A percentile compares a stretch with the other conserved stretches of the same genome.
These are phyloP conservation scores for Cabera pusaria DNA, from an alignment of 2,888 invertebrate species.

Conservation along the genomic window DNA sequence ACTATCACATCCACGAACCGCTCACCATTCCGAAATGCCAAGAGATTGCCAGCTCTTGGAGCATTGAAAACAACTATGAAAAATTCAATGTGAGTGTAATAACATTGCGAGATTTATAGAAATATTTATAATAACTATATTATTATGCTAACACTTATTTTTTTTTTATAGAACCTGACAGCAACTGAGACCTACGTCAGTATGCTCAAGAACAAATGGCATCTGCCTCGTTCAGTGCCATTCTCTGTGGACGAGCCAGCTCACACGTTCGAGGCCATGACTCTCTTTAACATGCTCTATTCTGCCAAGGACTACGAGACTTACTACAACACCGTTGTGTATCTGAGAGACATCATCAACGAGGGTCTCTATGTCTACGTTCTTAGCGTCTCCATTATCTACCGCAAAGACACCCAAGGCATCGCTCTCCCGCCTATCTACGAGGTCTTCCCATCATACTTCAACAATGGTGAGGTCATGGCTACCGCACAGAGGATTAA, in stretches of 20 bases:
- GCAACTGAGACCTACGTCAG: slow-evolving; percentile 81
- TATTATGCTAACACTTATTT: neutral
- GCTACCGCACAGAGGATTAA: slow-evolving; percentile 85
- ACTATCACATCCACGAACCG: slow-evolving; percentile 83
- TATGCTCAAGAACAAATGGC: slow-evolving; percentile 74
- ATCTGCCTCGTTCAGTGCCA: slow-evolving; percentile 82
- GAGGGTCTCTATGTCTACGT: slow-evolving; percentile 88
- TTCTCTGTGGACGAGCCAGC: slow-evolving; percentile 81
- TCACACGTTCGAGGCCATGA: slow-evolving; percentile 85
- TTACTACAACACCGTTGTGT: slow-evolving; percentile 87
- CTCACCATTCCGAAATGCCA: slow-evolving; percentile 76
- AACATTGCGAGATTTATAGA: too few relatives aligned
- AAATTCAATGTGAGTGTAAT: slow-evolving; percentile 16
- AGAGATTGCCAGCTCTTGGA: slow-evolving; percentile 74
- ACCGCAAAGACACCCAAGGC: slow-evolving; percentile 85
- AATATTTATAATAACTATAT: too few relatives aligned
- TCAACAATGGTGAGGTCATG: slow-evolving; percentile 87
- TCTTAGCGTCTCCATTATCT: slow-evolving; percentile 84
- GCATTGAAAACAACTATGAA: slow-evolving; percentile 76
- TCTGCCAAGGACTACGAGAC: slow-evolving; percentile 88
- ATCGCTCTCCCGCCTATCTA: slow-evolving; percentile 87
- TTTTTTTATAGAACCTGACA: slow-evolving; percentile 69
- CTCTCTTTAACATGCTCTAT: slow-evolving; percentile 86
- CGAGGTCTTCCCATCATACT: slow-evolving; percentile 88
- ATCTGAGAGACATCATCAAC: slow-evolving; percentile 86